Base-by-base conservation (phyloP, 1,140 invertebrate genomes). In the Aphelinus certus region DNA sequence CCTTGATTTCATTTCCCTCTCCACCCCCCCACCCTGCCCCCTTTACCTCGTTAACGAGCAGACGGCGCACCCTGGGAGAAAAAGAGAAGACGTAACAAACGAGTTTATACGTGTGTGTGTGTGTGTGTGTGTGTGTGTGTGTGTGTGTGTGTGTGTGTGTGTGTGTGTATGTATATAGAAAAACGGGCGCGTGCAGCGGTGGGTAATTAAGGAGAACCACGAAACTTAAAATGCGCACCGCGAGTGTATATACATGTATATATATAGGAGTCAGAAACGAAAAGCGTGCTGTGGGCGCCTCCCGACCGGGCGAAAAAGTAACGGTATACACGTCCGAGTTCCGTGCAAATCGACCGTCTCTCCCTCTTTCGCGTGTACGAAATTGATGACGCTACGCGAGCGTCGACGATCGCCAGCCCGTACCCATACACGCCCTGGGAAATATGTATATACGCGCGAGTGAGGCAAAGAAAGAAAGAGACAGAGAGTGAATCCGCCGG, bases 191-290 rank as follows among this genome's bases (percentile, higher is more conserved):
- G 9, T 6, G 51, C 51, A 53, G 4, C 9, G 4, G 10, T 10
- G 53, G 47, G 61, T 71, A 71, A 71, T 71, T 71, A 71, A 63
- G 61, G 49, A 61, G 42, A 71, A 56, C 53, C 70, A 49, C 70
- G 53, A 71, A 71, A 71, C 60, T 70, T 70, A 62, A 70, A 64
- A 71, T 63, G 70, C 63, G 47, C 61, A 42, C 58, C 45, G 61
- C 53, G 7, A 53, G 49, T 10, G 9, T 51, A 47, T 63, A 65
- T 65, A 3, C 48, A 53, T 51, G 45, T 47, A 6, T 2, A 49
- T 49, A 9, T 4, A 9, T 6, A 53, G 58, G 49, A 46, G 69
- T 7, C 3, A 42, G 42, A 51, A 58, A 26, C 26, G 42, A 10
- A n/a, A 53, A 53, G 9, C 51, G 9, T 53, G 26, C 26, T 26